phyloP scores from a whole-genome alignment of 1,140 invertebrate genomes.

The Pygmarrhopalites habei region DNA sequence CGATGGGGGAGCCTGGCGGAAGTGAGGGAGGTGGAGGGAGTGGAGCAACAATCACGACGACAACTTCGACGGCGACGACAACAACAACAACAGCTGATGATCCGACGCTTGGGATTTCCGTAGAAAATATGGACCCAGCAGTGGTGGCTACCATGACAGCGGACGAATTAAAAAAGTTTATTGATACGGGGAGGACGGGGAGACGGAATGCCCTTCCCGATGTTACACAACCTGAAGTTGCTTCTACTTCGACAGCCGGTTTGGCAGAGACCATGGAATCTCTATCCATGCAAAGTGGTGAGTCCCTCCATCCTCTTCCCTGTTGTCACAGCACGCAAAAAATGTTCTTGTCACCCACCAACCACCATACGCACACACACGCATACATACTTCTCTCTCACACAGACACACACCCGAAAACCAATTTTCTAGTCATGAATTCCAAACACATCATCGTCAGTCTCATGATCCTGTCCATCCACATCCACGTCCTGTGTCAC shows the following conservation, averaged over 20 bases:
- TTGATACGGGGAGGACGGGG: constrained; percentile 67
- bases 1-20: constrained; percentile 35
- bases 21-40: constrained; percentile 6
- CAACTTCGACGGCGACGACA: not conserved
- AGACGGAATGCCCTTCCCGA: constrained; percentile 70
- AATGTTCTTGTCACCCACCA: too few species aligned
- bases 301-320: constrained; percentile 5
- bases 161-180: constrained; percentile 56
- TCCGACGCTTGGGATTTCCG: not conserved
- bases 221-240: constrained; percentile 55
- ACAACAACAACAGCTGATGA: not conserved
- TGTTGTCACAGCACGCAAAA: too few species aligned
- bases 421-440: too few species aligned
- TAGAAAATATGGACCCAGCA: constrained; percentile 24
- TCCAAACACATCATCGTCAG: too few species aligned
- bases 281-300: constrained; percentile 51
- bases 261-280: constrained; percentile 59
- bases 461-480: too few species aligned
- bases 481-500: too few species aligned
- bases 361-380: too few species aligned
- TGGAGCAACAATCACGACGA: not conserved
- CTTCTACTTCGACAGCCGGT: constrained; percentile 59
- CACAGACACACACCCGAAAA: too few species aligned
- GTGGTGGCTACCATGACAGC: constrained; percentile 35
- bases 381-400: too few species aligned